Percentiles rank a stretch among this genome's conserved stretches.
Conservation (phyloP, 2,113 vertebrate species). For the Fulica atra region DNA sequence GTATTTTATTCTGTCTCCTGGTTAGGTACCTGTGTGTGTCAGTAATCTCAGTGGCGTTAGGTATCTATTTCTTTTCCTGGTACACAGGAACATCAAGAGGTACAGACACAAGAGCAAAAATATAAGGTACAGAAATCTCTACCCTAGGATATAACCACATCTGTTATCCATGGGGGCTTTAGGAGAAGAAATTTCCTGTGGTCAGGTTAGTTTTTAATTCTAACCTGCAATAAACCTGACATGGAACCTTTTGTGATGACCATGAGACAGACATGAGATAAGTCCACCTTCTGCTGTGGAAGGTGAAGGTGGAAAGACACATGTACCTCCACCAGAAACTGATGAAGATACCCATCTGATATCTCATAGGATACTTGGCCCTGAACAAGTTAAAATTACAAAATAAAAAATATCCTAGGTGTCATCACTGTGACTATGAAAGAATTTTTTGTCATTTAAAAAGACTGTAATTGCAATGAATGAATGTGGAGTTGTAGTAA, state of each 20-base stretch:
- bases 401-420: neutral
- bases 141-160: neutral
- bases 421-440: neutral
- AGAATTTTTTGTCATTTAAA: constrained; percentile 26
- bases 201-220: neutral
- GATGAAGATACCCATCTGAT: neutral
- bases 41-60: neutral
- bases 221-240: neutral
- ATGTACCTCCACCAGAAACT: neutral
- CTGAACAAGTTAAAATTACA: neutral
- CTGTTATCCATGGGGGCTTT: neutral
- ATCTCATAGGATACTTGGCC: neutral
- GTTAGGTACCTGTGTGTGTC: neutral
- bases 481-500: neutral
- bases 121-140: neutral
- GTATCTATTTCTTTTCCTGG: neutral
- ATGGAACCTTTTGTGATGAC: neutral
- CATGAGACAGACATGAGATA: fast-evolving
- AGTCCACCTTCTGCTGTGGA: neutral
- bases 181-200: neutral
- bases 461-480: neutral
- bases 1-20: neutral
- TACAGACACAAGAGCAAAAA: neutral
- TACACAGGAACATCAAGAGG: neutral
- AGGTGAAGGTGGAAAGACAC: neutral